These are phyloP conservation scores for Pelobates cultripes DNA, from an alignment of 2,797 vertebrate species.

Conservation along the genomic window DNA sequence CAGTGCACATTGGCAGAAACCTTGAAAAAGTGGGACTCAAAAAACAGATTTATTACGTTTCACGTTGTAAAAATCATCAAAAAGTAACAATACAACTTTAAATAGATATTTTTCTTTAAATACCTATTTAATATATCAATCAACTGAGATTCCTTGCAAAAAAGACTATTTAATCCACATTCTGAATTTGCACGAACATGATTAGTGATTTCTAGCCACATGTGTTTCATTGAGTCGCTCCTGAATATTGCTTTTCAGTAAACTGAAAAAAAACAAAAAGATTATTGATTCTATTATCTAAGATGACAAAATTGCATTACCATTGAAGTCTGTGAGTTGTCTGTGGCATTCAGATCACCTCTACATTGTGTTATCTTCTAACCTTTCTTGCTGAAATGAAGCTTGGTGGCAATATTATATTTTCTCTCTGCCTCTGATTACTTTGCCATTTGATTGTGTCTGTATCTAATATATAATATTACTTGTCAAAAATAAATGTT, in stretches of 20 bases:
- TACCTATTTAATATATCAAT: too few species aligned
- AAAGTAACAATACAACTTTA: too few species aligned
- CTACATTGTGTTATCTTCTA: conserved; percentile 7
- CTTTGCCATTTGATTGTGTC: conserved; percentile 18
- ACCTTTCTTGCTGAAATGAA: not conserved
- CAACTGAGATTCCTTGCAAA: too few species aligned
- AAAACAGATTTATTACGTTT: too few species aligned
- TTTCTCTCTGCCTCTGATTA: conserved; percentile 18
- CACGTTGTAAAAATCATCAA: too few species aligned
- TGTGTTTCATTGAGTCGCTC: not conserved
- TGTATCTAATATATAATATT: conserved; percentile 22
- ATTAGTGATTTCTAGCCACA: not conserved
- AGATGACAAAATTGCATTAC: conserved; percentile 6
- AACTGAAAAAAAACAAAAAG: not conserved
- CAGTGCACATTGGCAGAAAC: too few species aligned
- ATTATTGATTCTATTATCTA: not conserved
- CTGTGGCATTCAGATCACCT: conserved; percentile 5
- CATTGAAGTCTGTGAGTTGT: conserved; percentile 6
- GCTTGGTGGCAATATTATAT: conserved; percentile 16
- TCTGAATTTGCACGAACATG: not conserved
- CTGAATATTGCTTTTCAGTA: not conserved
- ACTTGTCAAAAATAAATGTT: conserved; percentile 34
- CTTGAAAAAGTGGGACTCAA: too few species aligned
- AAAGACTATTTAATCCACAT: not conserved
- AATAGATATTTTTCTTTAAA: too few species aligned